Base-by-base conservation (phyloP, 2,113 vertebrate genomes). In the Chaenogobius annularis region DNA sequence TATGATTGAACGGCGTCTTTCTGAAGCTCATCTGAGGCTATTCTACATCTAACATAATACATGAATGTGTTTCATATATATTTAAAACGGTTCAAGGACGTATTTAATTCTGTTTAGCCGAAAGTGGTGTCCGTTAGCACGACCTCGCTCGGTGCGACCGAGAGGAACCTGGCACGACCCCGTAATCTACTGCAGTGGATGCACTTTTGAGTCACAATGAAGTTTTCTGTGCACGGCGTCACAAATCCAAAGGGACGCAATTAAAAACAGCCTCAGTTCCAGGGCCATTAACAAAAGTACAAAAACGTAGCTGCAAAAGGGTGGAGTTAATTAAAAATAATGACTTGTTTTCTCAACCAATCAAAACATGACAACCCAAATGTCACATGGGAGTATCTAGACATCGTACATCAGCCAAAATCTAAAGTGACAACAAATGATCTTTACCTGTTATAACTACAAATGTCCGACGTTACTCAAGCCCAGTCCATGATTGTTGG, bases 241-340 rank as follows among this genome's bases (percentile, higher is more conserved):
- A 31, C n/a, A 12, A 62, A 79, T 88, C 88, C 81, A 80, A 86
- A 74, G 86, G 88, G 85, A 88, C 48, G 70, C 82, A 87, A 89
- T 91, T 89, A 89, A 87, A 87, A 85, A 83, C 71, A 84, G 81
- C 73, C 69, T 80, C 61, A 20, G 78, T 46, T 54, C 35, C 50
- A 67, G 72, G 65, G 85, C 85, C 86, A 76, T 85, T 83, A 89
- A 82, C 75, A 72, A 86, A 85, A 83, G 80, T 64, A 80, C 85
- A 64, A 69, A 35, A 46, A n/a, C 12, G 14, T 10, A 20, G 13
- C n/a, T 0, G 58, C 17, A 19, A 68, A 73, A 43, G 70, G 54
- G 52, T 46, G 67, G 52, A 50, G 75, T 58, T 70, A 63, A 75
- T 83, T 79, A 73, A 81, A 88, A 86, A 83, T 80, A 84, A 84